A percentile compares a stretch with the other conserved stretches of the same genome.
Evolutionary conservation across 2,113 vertebrate species (phyloP).

Genomic region (Gavialis gangeticus): DNA sequence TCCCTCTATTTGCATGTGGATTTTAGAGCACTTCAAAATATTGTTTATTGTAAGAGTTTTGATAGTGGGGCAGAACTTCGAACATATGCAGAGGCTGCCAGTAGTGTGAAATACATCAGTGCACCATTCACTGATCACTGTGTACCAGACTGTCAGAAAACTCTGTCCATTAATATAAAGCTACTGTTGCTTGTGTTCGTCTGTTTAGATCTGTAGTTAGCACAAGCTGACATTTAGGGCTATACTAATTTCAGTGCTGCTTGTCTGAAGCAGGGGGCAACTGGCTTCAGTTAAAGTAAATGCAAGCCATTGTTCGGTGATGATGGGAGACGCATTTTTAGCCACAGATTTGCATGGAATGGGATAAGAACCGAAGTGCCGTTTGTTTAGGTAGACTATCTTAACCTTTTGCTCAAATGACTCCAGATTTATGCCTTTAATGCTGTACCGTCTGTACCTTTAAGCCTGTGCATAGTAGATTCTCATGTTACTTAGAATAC

Average conservation of each 20-base stretch:
- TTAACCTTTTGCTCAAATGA: background rate
- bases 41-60: background rate
- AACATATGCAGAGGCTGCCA: background rate
- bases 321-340: background rate
- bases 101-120: background rate
- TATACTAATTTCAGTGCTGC: fast-evolving
- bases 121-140: background rate
- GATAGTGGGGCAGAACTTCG: background rate
- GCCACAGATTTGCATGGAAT: background rate
- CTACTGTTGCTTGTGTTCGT: background rate
- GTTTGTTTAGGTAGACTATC: too few species aligned
- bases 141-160: background rate
- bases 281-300: background rate
- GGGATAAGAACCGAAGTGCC: background rate
- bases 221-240: background rate
- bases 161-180: background rate
- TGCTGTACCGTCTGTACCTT: background rate
- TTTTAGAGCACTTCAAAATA: background rate
- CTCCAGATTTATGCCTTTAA: background rate
- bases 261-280: background rate
- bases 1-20: background rate
- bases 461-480: too few species aligned
- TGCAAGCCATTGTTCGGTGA: background rate
- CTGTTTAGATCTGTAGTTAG: background rate
- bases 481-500: fast-evolving